Evolutionary conservation across 2,797 vertebrate species (phyloP), one percentile per base, ranked within the genome.

Genomic region (Coregonus suidteri): DNA sequence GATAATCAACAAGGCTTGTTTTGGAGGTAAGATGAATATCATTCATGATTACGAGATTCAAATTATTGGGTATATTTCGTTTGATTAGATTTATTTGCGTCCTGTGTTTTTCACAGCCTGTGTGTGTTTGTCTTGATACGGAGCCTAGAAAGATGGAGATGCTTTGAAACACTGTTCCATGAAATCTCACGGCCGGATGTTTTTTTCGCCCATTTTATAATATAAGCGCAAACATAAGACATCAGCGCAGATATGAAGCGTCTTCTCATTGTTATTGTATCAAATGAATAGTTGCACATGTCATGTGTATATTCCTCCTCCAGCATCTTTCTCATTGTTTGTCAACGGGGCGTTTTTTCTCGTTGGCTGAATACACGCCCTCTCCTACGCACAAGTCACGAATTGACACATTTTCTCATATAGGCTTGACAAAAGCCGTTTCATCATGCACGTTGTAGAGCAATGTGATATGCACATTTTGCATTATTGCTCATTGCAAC

Each of bases 21-120:
- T 71, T 81, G 88, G 88, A 90, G 91, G 91, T 93, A 87, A 82
- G 83, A 82, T 54, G 2, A 34, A 31, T 67, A 67, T 67, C 4
- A 35, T 31, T 16, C 4, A 3, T 3, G 18, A 5, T 3, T 13
- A n/a, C 4, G 11, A 0, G 41, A 15, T 75, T 1, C 15, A 0
- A 9, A 3, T 7, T 4, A 70, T 54, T 37, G 30, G 13, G 18
- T 15, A 0, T 66, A 11, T 15, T 56, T 15, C 5, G 20, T 54
- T 59, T 70, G 20, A 70, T 41, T 20, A 6, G 41, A n/a, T 68
- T n/a, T 59, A 70, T 64, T 30, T 15, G 1, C 30, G 13, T n/a
- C 16, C 34, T 1, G 16, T 53, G 34, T 41, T 53, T 77, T 47
- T 30, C 1, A 15, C 25, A 31, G 13, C 20, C 3, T 25, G 31